Evolutionary conservation across 2,888 invertebrate species (phyloP), one percentile per base, ranked within the genome.

Genomic region (Clepsis dumicolana): DNA sequence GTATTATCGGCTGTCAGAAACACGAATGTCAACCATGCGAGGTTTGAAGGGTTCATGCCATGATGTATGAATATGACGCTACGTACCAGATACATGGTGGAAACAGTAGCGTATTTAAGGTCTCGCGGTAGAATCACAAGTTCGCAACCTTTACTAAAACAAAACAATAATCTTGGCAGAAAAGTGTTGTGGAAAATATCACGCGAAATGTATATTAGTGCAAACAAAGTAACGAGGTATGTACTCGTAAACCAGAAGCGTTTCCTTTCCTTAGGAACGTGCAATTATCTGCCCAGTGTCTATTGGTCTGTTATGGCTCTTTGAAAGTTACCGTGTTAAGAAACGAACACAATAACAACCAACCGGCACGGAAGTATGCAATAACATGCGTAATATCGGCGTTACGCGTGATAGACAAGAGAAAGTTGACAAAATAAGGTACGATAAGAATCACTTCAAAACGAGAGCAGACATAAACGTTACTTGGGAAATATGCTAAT

Each of bases 351-450:
- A 44, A 44, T 44, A 44, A 18, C 44, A 44, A 44, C 16, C 44
- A 44, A 44, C 44, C 44, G 41, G 16, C 41, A 41, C 41, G 41
- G 41, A 41, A 41, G n/a, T 18, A 18, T 18, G 44, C 44, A 44
- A 44, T 44, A 18, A 44, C 18, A 18, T 44, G 18, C 44, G 44
- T 44, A 16, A 44, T 44, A 44, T 44, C 44, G 44, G n/a, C 18
- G 2, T 44, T 16, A 44, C 18, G 44, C 16, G n/a, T 14, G 16
- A 8, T 44, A 44, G 16, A 18, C 7, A 18, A 44, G 44, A 16
- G 44, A 44, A 44, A 44, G 44, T 44, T 8, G 44, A 44, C 44
- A 18, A 44, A 44, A 44, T 44, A 1, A 18, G 44, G 2, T n/a
- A 44, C 7, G 18, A 44, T 18, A 8, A 44, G 8, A 8, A 18